phyloP scores from a whole-genome alignment of 2,888 invertebrate genomes.

The Enoplolaimus lenunculus region DNA sequence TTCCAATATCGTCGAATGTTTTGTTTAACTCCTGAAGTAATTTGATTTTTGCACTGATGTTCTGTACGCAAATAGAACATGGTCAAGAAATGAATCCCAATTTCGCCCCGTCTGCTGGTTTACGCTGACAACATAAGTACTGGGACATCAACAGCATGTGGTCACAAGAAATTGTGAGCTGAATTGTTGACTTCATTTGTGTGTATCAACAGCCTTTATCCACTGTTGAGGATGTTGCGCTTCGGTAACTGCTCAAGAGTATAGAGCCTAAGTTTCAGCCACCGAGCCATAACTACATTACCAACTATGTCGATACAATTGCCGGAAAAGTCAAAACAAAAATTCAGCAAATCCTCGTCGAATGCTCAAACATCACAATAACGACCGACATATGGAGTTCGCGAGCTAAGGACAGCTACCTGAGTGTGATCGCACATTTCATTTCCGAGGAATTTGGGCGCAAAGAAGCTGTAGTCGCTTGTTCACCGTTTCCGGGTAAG shows the following conservation, averaged over 20 bases:
- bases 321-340: background rate
- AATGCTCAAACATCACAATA: background rate
- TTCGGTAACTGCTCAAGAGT: background rate
- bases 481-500: background rate
- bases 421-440: background rate
- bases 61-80: too few relatives aligned
- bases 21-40: too few relatives aligned
- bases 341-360: background rate
- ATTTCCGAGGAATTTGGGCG: background rate
- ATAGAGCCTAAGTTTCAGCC: background rate
- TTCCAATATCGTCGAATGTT: too few relatives aligned
- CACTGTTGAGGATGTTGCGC: background rate
- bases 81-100: too few relatives aligned
- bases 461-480: background rate
- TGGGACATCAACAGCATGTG: background rate
- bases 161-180: background rate
- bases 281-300: background rate
- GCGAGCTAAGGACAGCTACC: background rate
- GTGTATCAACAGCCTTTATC: background rate
- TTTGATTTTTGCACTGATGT: too few relatives aligned
- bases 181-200: background rate
- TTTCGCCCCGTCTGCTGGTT: too few relatives aligned
- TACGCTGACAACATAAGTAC: too few relatives aligned
- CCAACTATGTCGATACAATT: background rate
- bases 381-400: slow-evolving; percentile 9